These are phyloP conservation scores for Acanthiza pusilla DNA, from an alignment of 2,797 vertebrate species.

Conservation along the genomic window DNA sequence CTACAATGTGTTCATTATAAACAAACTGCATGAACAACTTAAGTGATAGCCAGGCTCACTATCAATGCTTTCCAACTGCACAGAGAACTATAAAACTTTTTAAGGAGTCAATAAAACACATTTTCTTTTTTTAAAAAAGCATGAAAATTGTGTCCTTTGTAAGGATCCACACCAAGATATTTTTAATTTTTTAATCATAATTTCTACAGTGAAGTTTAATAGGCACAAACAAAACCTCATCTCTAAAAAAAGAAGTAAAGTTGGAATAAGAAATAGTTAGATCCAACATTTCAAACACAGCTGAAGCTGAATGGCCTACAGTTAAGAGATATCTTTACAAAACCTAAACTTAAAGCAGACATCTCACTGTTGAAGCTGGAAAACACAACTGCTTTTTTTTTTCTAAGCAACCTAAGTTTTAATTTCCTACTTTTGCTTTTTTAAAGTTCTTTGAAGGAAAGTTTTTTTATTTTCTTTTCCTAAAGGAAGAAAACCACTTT, in stretches of 20 bases:
- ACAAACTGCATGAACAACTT: neutral
- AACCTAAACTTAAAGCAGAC: neutral
- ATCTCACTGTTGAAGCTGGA: neutral
- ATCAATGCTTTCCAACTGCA: neutral
- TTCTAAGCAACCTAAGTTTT: neutral
- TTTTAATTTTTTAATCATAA: neutral
- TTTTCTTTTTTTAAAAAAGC: neutral
- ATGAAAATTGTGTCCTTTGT: neutral
- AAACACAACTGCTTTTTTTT: neutral
- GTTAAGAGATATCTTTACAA: neutral
- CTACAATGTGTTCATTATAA: neutral
- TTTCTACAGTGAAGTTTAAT: neutral
- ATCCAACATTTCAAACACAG: neutral
- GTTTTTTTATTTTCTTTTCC: neutral
- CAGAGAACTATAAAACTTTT: neutral
- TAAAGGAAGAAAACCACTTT: neutral
- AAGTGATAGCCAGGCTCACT: neutral
- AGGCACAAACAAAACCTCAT: neutral
- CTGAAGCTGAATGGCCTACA: neutral
- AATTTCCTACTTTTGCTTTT: neutral
- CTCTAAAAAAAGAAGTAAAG: neutral
- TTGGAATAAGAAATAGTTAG: neutral
- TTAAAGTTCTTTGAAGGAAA: neutral
- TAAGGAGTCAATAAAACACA: neutral
- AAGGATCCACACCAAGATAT: neutral